Evolutionary conservation across 1,140 invertebrate species (phyloP).

Genomic region (Anastrepha ludens): DNA sequence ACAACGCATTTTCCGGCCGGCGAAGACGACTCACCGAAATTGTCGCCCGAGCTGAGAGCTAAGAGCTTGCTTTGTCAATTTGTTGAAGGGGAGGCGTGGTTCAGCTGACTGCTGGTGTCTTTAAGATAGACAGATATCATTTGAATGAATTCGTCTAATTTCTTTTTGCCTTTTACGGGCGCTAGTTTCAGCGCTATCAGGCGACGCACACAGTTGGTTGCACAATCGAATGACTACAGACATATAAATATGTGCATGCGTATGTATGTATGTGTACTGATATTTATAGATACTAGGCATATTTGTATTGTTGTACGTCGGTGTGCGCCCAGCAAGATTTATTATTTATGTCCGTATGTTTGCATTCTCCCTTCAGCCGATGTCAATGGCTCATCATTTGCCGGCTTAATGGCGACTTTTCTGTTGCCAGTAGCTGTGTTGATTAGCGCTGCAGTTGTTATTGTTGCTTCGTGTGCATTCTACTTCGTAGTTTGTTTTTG

Average conservation of each 20-base stretch:
- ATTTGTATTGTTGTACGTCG: not conserved
- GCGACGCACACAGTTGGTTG: slow-evolving; percentile 4
- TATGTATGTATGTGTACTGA: not conserved
- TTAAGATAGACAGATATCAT: not conserved
- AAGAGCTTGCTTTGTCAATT: not conserved
- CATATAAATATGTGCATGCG: not conserved
- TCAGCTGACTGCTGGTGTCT: not conserved
- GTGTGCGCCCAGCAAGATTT: not conserved
- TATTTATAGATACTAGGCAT: not conserved
- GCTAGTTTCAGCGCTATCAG: not conserved
- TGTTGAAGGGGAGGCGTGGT: not conserved
- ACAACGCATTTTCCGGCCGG: slow-evolving; percentile 24
- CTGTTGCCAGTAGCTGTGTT: not conserved
- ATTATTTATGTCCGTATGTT: slow-evolving; percentile 34
- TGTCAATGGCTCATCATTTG: slow-evolving; percentile 50
- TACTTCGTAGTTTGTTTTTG: not conserved
- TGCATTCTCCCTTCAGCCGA: not conserved
- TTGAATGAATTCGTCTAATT: not conserved
- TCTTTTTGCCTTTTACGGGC: not conserved
- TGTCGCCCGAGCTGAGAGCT: too few relatives aligned
- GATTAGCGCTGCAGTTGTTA: not conserved
- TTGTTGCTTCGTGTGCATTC: not conserved
- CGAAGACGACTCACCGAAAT: not conserved
- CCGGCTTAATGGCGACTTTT: slow-evolving; percentile 19
- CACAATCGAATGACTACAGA: not conserved